phyloP scores from a whole-genome alignment of 2,888 invertebrate species.

The Elysia crispata region DNA sequence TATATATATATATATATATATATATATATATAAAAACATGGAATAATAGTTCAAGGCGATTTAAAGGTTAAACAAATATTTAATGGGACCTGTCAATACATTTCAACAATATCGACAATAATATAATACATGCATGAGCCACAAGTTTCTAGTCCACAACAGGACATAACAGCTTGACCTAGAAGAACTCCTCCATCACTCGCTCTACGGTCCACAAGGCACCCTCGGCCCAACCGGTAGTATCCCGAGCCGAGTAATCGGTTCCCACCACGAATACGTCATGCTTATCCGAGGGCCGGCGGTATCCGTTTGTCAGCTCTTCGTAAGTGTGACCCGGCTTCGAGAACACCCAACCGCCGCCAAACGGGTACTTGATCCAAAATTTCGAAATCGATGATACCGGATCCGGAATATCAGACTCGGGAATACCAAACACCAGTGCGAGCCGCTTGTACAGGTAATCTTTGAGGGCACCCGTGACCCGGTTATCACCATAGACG shows the following conservation, averaged over 20 bases:
- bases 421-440: background rate
- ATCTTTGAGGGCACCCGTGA: background rate
- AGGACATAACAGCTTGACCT: too few relatives aligned
- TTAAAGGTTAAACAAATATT: too few relatives aligned
- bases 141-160: too few relatives aligned
- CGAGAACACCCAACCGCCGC: conserved; percentile 18
- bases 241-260: background rate
- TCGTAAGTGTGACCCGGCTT: conserved; percentile 12
- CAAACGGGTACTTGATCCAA: conserved; percentile 35
- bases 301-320: conserved; percentile 15
- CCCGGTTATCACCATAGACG: background rate
- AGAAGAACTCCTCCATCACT: background rate
- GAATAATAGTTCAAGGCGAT: too few relatives aligned
- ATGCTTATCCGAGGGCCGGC: conserved; percentile 27
- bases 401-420: conserved; percentile 5
- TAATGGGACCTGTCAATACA: too few relatives aligned
- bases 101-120: too few relatives aligned
- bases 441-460: background rate
- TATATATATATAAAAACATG: too few relatives aligned
- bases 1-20: too few relatives aligned
- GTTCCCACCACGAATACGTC: conserved; percentile 33
- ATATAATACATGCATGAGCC: too few relatives aligned
- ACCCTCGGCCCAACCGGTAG: background rate
- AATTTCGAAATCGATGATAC: background rate
- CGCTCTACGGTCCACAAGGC: conserved; percentile 21